Evolutionary conservation across 2,797 vertebrate genomes (phyloP).

Genomic region (Botia almorhae): DNA sequence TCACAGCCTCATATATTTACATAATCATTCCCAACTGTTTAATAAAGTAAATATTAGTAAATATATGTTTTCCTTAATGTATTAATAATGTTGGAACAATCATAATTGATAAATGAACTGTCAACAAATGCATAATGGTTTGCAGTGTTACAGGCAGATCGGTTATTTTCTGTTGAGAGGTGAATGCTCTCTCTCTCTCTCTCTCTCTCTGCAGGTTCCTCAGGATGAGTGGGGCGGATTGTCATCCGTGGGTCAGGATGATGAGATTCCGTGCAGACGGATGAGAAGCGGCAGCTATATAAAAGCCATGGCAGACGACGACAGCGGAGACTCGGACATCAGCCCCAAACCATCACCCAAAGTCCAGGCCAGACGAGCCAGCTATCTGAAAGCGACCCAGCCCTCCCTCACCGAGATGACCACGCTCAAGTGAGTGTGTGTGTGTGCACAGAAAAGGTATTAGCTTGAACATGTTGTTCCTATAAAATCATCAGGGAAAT

Average conservation of each 20-base stretch:
- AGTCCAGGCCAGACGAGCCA: constrained; percentile 77
- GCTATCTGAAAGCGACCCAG: constrained; percentile 87
- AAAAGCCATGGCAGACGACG: constrained; percentile 95
- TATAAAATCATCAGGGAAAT: constrained; percentile 25
- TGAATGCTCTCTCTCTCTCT: no score
- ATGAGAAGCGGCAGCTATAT: constrained; percentile 97
- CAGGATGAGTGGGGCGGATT: constrained; percentile 92
- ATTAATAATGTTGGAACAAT: no score
- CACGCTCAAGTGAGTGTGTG: constrained; percentile 88
- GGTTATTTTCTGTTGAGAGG: no score
- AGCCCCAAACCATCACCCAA: constrained; percentile 91
- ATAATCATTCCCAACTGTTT: no score
- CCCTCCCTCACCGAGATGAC: constrained; percentile 95
- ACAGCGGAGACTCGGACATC: constrained; percentile 90
- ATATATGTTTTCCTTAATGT: no score
- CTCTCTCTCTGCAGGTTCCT: constrained; percentile 81
- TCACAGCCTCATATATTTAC: no score
- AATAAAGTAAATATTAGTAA: no score
- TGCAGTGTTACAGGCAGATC: no score
- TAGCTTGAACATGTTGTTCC: neutral
- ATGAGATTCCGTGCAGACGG: constrained; percentile 91
- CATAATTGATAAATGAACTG: no score
- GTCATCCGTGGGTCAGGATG: constrained; percentile 84
- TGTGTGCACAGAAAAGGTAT: neutral
- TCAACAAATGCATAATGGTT: no score